A percentile compares a stretch with the other conserved stretches of the same genome.
phyloP scores from a whole-genome alignment of 1,140 invertebrate species.

The Microplitis demolitor region DNA sequence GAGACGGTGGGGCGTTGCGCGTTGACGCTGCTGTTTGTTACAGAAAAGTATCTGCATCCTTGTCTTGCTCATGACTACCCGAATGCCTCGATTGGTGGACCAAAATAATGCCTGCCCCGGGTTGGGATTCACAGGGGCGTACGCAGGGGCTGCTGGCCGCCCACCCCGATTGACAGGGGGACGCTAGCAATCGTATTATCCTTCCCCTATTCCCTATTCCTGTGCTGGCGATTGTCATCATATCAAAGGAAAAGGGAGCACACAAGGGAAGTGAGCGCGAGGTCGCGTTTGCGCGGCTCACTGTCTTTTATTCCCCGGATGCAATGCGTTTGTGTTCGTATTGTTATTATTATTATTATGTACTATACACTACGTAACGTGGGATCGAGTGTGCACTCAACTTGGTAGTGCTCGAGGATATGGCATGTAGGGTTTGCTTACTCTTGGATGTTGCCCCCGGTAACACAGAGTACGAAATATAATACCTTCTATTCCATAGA shows the following conservation, averaged over 20 bases:
- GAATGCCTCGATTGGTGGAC: not conserved
- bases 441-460: no score
- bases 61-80: not conserved
- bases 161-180: slow-evolving; percentile 34
- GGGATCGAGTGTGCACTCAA: no score
- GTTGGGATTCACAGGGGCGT: slow-evolving; percentile 19
- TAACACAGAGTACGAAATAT: no score
- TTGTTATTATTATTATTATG: no score
- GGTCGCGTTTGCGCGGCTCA: no score
- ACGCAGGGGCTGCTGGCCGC: slow-evolving; percentile 47
- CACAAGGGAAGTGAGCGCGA: not conserved
- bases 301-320: no score
- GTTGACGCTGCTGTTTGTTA: slow-evolving; percentile 13
- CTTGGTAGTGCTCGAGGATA: no score
- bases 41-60: not conserved
- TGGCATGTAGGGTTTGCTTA: no score
- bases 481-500: no score
- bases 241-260: not conserved
- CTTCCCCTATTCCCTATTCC: slow-evolving; percentile 4
- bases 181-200: not conserved
- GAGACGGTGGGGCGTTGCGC: slow-evolving; percentile 17
- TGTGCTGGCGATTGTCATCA: not conserved
- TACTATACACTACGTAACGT: no score
- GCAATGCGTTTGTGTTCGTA: no score
- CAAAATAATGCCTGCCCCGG: not conserved